Evolutionary conservation across 2,113 vertebrate genomes (phyloP), one percentile per base, ranked within the genome.

Genomic region (Chlorocebus sabaeus): DNA sequence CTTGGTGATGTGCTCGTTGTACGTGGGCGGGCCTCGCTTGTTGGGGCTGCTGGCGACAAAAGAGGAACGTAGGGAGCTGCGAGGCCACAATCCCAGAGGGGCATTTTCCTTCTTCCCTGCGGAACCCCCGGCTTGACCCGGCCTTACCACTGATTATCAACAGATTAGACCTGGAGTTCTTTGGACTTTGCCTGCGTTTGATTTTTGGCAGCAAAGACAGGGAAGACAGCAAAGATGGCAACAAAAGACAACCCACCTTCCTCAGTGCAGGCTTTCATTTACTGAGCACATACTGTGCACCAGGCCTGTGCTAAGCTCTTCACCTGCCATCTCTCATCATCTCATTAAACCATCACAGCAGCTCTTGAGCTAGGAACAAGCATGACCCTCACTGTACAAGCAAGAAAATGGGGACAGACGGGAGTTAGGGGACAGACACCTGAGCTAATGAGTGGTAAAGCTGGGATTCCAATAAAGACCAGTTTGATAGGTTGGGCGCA

Each of bases 1-100:
- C 98, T 99, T 99, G 98, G 99, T 99, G 98, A 99, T 99, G 99
- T 99, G 99, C 99, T 99, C 99, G 2, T 99, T 99, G 98, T 99
- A 99, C 0, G 99, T 99, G 43, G 99, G 99, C 0, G 99, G 99
- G 5, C 99, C 99, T n/a, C 99, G 99, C 98, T 99, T 99, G 98
- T 99, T 99, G 57, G 99, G 99, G 98, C 99, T 99, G 57, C 99
- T 99, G 99, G 85, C 90, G 97, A 95, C 83, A 86, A 98, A 95
- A 98, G 96, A 98, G 40, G 17, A 84, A 94, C 6, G 45, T 6
- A 48, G 97, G 87, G 85, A 45, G 86, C 97, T 97, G 97, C 98
- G 98, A 73, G 48, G 96, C 86, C 95, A 96, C 92, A 91, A 81
- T 90, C 85, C 95, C 75, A 59, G 3, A 0, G 5, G 95, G 90